Percentiles rank a stretch among this genome's conserved stretches.
phyloP scores from a whole-genome alignment of 2,113 vertebrate genomes.

The Oryzias melastigma region DNA sequence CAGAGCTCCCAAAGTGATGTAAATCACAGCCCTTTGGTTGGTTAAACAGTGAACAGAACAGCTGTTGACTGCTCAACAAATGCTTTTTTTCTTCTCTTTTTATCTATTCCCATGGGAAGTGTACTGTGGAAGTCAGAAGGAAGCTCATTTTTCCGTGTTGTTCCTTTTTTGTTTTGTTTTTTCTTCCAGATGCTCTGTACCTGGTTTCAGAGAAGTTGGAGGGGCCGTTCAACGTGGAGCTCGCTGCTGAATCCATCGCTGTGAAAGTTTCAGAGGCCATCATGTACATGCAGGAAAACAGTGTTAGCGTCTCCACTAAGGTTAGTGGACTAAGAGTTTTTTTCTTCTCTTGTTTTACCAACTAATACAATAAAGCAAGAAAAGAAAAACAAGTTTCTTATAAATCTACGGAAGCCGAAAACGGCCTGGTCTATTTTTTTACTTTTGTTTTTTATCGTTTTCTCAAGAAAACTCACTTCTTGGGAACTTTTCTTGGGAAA shows the following conservation, averaged over 20 bases:
- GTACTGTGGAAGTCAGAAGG: not conserved
- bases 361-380: no score
- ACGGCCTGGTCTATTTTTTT: no score
- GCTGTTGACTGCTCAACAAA: not conserved
- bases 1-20: slow-evolving; percentile 11
- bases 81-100: not conserved
- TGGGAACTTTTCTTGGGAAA: no score
- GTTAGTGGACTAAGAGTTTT: slow-evolving; percentile 44
- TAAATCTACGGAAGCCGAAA: no score
- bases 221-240: slow-evolving; percentile 87
- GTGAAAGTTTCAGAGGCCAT: slow-evolving; percentile 88
- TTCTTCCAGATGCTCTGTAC: slow-evolving; percentile 78
- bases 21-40: slow-evolving; percentile 21
- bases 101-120: slow-evolving; percentile 1
- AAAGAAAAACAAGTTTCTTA: no score
- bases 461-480: no score
- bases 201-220: slow-evolving; percentile 83
- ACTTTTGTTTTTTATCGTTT: no score
- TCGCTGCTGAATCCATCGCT: slow-evolving; percentile 83
- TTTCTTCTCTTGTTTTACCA: no score
- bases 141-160: slow-evolving; percentile 8
- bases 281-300: slow-evolving; percentile 89
- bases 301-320: slow-evolving; percentile 82
- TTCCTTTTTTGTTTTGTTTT: slow-evolving; percentile 5
- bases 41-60: not conserved